Conservation (phyloP, 2,113 vertebrate species). For the Microcebus murinus region DNA sequence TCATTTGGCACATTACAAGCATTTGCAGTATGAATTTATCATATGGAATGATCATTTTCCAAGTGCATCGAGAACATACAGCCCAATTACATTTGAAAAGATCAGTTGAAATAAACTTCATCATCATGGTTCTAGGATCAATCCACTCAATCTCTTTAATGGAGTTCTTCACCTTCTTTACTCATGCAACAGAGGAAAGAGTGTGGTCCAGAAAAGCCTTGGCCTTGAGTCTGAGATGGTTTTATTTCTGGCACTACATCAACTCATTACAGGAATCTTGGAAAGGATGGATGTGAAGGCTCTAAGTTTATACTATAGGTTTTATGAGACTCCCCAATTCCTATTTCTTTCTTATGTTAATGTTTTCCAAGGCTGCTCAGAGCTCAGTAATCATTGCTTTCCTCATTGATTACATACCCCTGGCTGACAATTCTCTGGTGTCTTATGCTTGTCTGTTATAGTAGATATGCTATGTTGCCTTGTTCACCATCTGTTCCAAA, state of each 20-base stretch:
- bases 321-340: constrained; percentile 3
- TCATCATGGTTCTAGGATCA: constrained; percentile 23
- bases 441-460: background rate
- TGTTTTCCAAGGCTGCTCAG: background rate
- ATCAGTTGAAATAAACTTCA: constrained; percentile 56
- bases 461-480: background rate
- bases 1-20: constrained; percentile 68
- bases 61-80: constrained; percentile 56
- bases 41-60: constrained; percentile 76
- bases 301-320: background rate
- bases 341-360: background rate
- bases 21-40: constrained; percentile 76
- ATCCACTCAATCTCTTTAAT: background rate
- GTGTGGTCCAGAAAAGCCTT: background rate
- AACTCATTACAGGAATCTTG: constrained; percentile 18
- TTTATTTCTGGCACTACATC: background rate
- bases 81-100: constrained; percentile 57
- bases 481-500: background rate
- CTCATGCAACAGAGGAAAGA: background rate
- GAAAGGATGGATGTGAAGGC: background rate
- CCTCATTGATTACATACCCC: background rate
- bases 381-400: background rate
- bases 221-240: background rate
- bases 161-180: background rate
- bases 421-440: background rate